Evolutionary conservation across 1,140 invertebrate genomes (phyloP).

Genomic region (Acromyrmex echinatior): DNA sequence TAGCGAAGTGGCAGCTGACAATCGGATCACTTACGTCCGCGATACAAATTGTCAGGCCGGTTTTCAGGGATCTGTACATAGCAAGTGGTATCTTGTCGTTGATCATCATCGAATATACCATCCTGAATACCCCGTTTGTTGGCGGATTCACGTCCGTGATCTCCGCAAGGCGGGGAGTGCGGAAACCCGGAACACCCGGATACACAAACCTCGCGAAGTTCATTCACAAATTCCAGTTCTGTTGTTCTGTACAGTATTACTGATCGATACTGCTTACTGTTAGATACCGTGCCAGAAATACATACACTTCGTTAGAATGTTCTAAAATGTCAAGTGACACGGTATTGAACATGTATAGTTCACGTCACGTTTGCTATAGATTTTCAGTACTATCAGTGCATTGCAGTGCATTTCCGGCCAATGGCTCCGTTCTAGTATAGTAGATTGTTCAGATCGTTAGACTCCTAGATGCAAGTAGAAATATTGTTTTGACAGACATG

Average conservation of each 20-base stretch:
- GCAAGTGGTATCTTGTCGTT: constrained; percentile 92
- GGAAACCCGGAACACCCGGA: neutral
- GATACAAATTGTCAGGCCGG: constrained; percentile 93
- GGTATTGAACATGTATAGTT: neutral
- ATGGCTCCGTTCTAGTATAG: too few relatives aligned
- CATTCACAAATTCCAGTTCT: neutral
- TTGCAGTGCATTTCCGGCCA: too few relatives aligned
- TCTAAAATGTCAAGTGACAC: neutral
- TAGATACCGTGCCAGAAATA: neutral
- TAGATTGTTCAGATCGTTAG: too few relatives aligned
- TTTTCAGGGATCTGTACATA: constrained; percentile 93
- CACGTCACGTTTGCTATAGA: neutral
- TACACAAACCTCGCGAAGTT: neutral
- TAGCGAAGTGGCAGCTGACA: constrained; percentile 94
- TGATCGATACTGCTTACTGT: neutral
- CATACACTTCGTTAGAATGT: neutral
- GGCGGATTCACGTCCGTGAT: too few relatives aligned
- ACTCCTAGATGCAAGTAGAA: too few relatives aligned
- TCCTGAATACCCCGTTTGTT: constrained; percentile 86
- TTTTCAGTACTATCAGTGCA: neutral
- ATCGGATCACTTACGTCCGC: constrained; percentile 95
- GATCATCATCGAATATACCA: constrained; percentile 89
- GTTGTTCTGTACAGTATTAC: neutral
- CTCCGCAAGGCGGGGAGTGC: too few relatives aligned
- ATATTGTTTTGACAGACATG: constrained; percentile 69